Evolutionary conservation across 2,888 invertebrate species (phyloP), one percentile per base, ranked within the genome.

Genomic region (Choristoneura rosaceana): DNA sequence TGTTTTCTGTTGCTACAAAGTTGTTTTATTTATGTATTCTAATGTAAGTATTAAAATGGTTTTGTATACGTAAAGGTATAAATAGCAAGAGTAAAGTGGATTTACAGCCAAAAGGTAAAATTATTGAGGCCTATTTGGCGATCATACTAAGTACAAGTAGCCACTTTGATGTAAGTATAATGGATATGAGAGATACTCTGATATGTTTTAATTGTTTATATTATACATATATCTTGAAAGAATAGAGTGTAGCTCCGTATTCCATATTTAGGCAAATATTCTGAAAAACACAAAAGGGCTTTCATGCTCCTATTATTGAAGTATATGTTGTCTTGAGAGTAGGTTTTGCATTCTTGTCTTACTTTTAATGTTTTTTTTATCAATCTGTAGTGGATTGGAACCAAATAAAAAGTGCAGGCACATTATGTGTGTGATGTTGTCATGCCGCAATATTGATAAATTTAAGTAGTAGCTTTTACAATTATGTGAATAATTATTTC

Each of bases 1-100:
- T 82, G 76, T 84, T 84, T 52, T 82, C 64, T 75, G 80, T 82
- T 81, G 82, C 84, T 84, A 78, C 83, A 76, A 80, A 79, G 78
- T 83, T 84, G 83, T 88, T 86, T 87, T 84, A 87, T 88, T 89
- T 85, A 85, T 86, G 85, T 87, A 87, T 84, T 86, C 81, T 83
- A 84, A 84, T 81, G 79, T 87, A 87, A 87, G 85, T 87, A 84
- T 83, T 86, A 83, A 87, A 84, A 84, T 83, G 85, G 81, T 84
- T 85, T 84, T 81, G 82, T 79, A 73, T 75, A 76, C 75, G 74
- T 82, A 78, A 82, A 75, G 77, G 78, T 85, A 83, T 81, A 83
- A 79, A 80, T 81, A 76, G 81, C 84, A 81, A 81, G 84, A 81
- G 81, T 77, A 78, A 78, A 79, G 79, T 79, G 75, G 76, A 75